A percentile compares a stretch with the other conserved stretches of the same genome.
Conservation (phyloP, 2,797 vertebrate species). For the Ctenosaura bakeri region DNA sequence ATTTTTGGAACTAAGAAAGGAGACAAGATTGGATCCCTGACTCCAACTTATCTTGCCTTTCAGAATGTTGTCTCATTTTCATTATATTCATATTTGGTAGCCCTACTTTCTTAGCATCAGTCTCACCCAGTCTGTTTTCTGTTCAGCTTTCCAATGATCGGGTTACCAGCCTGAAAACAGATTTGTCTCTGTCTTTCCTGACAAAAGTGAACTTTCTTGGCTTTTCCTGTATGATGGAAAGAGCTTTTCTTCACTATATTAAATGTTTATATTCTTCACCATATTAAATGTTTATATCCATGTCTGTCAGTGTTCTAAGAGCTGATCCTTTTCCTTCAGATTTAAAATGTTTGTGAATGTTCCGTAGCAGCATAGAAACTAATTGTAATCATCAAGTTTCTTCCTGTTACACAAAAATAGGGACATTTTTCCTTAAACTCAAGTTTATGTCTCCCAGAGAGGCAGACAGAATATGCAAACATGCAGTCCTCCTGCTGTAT, state of each 20-base stretch:
- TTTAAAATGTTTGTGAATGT: neutral
- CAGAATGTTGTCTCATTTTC: neutral
- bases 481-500: neutral
- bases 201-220: neutral
- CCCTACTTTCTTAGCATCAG: neutral
- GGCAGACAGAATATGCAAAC: neutral
- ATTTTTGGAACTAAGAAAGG: no score
- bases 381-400: neutral
- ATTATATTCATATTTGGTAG: neutral
- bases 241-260: neutral
- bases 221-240: neutral
- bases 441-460: no score
- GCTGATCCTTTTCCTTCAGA: neutral
- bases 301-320: conserved; percentile 7
- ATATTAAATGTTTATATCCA: neutral
- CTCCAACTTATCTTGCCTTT: neutral
- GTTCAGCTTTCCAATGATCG: neutral
- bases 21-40: no score
- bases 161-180: neutral
- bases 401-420: neutral
- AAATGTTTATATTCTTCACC: neutral
- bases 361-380: neutral
- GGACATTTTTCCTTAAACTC: neutral
- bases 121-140: neutral
- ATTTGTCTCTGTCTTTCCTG: neutral